Evolutionary conservation across 2,113 vertebrate species (phyloP), one percentile per base, ranked within the genome.

Genomic region (Dendrocopos noguchii): DNA sequence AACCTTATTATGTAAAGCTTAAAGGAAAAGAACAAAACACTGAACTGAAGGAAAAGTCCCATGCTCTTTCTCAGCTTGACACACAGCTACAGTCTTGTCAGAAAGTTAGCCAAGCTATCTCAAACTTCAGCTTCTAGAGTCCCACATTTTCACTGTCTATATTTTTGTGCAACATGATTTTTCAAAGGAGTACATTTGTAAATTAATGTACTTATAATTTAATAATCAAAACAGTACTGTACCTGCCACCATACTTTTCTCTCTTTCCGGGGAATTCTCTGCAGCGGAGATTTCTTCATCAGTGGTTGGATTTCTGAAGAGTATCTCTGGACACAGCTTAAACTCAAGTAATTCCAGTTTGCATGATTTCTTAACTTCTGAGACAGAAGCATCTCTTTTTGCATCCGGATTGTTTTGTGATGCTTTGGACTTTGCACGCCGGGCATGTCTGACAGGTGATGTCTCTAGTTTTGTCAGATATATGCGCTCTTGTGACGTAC

Each of bases 311-410:
- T 89, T 97, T 86, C 95, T 91, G 44, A 97, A 92, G 10, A 98
- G 46, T 27, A 95, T 95, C 36, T 98, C 98, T 47, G 98, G 98
- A 74, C 96, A 98, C 21, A 98, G 92, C 64, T 97, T 98, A 94
- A 98, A 98, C 66, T 97, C 96, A n/a, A 98, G 93, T 78, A 97
- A 74, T 47, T 87, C 89, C 11, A 5, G 77, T n/a, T 91, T 94
- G 16, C 81, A 18, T 4, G 53, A 13, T 15, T 84, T 50, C 22
- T 92, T 67, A 12, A 3, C 79, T 36, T 84, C 76, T 2, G 90
- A 79, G 21, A 82, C 34, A 72, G 42, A 22, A 21, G 9, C 65
- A 19, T 53, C 93, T 22, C 34, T 56, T 29, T 90, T 95, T 0
- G 2, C 31, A 29, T 80, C 34, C 24, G 63, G 7, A 1, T 44